Conservation (phyloP, 2,797 vertebrate genomes). For the Alosa sapidissima region DNA sequence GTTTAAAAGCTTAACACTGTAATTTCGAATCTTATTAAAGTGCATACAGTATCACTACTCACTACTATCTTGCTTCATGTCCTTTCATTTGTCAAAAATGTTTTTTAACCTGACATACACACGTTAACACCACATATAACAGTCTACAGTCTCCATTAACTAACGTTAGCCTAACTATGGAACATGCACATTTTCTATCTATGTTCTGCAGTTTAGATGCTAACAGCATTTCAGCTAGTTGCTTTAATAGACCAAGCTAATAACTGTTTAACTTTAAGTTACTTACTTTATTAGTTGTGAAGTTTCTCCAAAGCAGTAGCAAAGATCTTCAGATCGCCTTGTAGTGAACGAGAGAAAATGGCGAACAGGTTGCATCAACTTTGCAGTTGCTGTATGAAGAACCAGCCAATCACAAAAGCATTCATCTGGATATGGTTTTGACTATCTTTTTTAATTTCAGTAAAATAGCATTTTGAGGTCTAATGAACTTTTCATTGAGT, state of each 20-base stretch:
- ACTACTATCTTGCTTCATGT: too few species aligned
- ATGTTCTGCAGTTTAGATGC: background rate
- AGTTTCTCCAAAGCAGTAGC: background rate
- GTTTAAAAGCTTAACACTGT: too few species aligned
- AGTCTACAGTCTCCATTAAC: too few species aligned
- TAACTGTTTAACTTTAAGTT: background rate
- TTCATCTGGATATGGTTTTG: background rate
- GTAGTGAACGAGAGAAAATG: background rate
- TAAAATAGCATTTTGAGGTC: background rate
- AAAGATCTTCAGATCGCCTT: background rate
- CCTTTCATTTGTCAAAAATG: too few species aligned
- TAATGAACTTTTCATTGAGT: background rate
- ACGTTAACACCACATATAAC: too few species aligned
- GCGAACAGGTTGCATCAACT: background rate
- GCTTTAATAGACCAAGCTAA: background rate
- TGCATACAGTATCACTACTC: too few species aligned
- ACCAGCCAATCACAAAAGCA: background rate
- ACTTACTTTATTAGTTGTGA: background rate
- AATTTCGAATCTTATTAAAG: too few species aligned
- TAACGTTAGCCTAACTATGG: too few species aligned
- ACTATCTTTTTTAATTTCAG: background rate
- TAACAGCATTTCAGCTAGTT: background rate
- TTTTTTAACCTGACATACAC: too few species aligned
- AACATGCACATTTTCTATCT: background rate
- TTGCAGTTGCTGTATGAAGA: conserved; percentile 1